Conservation (phyloP, 1,140 invertebrate species). For the Phymorhynchus buccinoides region DNA sequence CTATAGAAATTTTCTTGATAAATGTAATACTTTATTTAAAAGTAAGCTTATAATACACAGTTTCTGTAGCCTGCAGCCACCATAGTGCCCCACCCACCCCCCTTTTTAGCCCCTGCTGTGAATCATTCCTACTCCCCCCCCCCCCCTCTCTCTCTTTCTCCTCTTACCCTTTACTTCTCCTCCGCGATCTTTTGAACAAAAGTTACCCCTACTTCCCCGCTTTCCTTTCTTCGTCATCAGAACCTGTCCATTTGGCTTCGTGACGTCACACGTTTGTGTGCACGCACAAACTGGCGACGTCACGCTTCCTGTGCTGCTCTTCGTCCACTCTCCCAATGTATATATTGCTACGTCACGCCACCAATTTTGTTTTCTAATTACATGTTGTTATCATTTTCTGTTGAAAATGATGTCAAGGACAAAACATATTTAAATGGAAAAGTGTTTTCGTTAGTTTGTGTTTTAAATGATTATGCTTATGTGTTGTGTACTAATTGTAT, state of each 20-base stretch:
- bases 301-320: slow-evolving; percentile 42
- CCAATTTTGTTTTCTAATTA: slow-evolving; percentile 34
- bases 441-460: neutral
- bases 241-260: slow-evolving; percentile 19
- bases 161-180: neutral
- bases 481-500: neutral
- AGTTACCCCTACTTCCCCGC: neutral
- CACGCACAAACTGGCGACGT: slow-evolving; percentile 44
- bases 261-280: slow-evolving; percentile 49
- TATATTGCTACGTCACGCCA: slow-evolving; percentile 49
- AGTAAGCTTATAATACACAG: too few species aligned
- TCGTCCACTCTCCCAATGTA: slow-evolving; percentile 45
- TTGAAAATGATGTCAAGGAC: slow-evolving; percentile 10
- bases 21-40: too few species aligned
- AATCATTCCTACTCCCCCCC: neutral
- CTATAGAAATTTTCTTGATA: too few species aligned
- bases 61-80: too few species aligned
- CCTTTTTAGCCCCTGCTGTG: too few species aligned
- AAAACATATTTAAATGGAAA: too few species aligned
- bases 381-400: neutral
- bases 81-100: too few species aligned
- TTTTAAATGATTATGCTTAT: too few species aligned
- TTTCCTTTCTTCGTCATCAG: neutral
- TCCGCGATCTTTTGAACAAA: too few species aligned
- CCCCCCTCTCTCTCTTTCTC: neutral